Conservation (phyloP, 37 sponge, comb jelly and placozoan genomes). For the Halisarca cf. caerulea region DNA sequence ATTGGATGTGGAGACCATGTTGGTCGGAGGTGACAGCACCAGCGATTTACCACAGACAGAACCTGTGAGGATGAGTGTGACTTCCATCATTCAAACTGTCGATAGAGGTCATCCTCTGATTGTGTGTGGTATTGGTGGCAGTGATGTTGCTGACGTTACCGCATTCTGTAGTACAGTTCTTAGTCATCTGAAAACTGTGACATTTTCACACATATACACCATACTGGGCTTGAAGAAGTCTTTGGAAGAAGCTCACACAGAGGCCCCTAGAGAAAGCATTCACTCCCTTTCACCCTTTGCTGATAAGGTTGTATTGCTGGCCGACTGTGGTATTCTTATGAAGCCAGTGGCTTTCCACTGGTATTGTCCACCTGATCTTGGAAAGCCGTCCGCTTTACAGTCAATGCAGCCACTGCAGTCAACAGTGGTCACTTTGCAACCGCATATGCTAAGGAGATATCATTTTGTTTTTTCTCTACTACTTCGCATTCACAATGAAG, state of each 20-base stretch:
- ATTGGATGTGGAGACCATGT: not conserved
- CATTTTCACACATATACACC: not conserved
- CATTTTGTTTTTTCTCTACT: conserved; percentile 31
- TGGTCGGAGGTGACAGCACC: not conserved
- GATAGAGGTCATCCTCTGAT: not conserved
- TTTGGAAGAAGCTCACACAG: too few species aligned
- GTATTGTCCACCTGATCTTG: conserved; percentile 35
- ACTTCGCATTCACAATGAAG: not conserved
- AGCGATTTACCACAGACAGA: too few species aligned
- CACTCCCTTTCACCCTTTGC: too few species aligned
- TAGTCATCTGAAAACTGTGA: not conserved
- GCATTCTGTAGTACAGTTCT: too few species aligned
- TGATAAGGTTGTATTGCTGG: not conserved
- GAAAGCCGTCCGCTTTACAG: not conserved
- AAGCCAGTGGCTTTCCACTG: conserved; percentile 71
- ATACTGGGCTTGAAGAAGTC: not conserved
- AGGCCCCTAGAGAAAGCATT: too few species aligned
- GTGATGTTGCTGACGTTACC: not conserved
- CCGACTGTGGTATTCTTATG: conserved; percentile 36
- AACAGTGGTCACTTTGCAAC: conserved; percentile 9
- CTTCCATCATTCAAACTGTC: not conserved
- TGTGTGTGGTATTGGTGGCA: not conserved
- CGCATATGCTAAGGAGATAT: not conserved
- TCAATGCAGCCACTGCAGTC: not conserved
- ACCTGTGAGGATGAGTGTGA: too few species aligned